Evolutionary conservation across 2,113 vertebrate genomes (phyloP).

Genomic region (Pelecanus crispus): DNA sequence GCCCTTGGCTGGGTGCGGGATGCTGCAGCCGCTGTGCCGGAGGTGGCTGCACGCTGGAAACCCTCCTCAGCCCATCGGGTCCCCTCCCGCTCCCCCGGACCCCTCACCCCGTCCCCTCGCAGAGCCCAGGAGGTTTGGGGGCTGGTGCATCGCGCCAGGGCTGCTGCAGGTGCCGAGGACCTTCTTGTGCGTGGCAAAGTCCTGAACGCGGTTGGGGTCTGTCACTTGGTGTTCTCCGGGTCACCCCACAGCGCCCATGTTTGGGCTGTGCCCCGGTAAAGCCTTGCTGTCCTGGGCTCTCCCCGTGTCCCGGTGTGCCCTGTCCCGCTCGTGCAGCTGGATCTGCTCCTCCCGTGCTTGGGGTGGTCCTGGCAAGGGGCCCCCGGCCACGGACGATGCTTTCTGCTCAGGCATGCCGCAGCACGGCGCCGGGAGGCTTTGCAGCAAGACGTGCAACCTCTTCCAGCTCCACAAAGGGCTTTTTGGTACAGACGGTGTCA

Average conservation of each 20-base stretch:
- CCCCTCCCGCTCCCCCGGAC: not conserved
- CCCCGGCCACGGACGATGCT: accelerated
- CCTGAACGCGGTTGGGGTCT: not conserved
- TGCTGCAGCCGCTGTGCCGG: not conserved
- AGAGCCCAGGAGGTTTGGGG: not conserved
- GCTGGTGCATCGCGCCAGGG: not conserved
- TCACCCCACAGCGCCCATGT: not conserved
- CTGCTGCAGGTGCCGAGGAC: not conserved
- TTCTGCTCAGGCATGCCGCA: not conserved
- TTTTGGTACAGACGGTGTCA: not conserved
- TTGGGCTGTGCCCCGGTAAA: not conserved
- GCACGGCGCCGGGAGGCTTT: not conserved
- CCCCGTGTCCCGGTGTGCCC: not conserved
- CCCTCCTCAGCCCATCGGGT: not conserved
- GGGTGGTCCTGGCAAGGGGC: not conserved
- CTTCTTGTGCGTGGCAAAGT: not conserved
- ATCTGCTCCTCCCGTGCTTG: not conserved
- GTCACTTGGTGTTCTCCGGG: not conserved
- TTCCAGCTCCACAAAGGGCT: not conserved
- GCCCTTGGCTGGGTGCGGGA: not conserved
- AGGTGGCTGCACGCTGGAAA: not conserved
- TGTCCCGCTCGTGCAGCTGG: not conserved
- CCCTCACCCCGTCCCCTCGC: accelerated
- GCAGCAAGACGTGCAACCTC: not conserved
- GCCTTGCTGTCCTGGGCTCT: not conserved